A percentile compares a stretch with the other conserved stretches of the same genome.
phyloP scores from a whole-genome alignment of 2,113 vertebrate genomes.

The Oncorhynchus tshawytscha region DNA sequence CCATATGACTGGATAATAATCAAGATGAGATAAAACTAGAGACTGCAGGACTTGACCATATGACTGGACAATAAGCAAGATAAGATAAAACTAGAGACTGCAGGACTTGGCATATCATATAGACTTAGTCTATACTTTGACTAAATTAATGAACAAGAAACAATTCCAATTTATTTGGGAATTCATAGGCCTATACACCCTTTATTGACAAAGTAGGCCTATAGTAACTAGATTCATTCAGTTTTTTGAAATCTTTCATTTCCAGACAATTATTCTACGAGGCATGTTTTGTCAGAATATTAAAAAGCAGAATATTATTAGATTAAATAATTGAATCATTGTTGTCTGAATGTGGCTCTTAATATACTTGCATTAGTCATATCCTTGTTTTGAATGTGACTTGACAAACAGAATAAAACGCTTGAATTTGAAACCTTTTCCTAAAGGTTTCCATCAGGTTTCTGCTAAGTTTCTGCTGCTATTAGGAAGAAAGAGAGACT shows the following conservation, averaged over 20 bases:
- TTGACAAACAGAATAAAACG: constrained; percentile 1
- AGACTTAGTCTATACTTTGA: background rate
- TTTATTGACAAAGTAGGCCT: background rate
- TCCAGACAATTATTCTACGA: background rate
- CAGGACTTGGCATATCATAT: too few species aligned
- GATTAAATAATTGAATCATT: background rate
- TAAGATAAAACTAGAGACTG: too few species aligned
- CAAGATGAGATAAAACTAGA: too few species aligned
- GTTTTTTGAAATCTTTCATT: background rate
- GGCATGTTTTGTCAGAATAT: background rate
- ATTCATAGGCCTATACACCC: background rate
- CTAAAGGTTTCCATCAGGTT: background rate
- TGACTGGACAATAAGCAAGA: too few species aligned
- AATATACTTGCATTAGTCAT: background rate
- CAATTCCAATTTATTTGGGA: background rate
- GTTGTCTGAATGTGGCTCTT: too few species aligned
- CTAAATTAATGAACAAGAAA: background rate
- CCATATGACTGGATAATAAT: too few species aligned
- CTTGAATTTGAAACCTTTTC: background rate
- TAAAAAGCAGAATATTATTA: background rate
- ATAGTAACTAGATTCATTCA: too few species aligned
- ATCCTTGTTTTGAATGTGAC: background rate
- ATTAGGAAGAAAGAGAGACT: background rate
- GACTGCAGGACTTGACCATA: too few species aligned
- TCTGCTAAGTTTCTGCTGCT: background rate